Evolutionary conservation across 2,888 invertebrate species (phyloP), one percentile per base, ranked within the genome.

Genomic region (Beris morrisii): DNA sequence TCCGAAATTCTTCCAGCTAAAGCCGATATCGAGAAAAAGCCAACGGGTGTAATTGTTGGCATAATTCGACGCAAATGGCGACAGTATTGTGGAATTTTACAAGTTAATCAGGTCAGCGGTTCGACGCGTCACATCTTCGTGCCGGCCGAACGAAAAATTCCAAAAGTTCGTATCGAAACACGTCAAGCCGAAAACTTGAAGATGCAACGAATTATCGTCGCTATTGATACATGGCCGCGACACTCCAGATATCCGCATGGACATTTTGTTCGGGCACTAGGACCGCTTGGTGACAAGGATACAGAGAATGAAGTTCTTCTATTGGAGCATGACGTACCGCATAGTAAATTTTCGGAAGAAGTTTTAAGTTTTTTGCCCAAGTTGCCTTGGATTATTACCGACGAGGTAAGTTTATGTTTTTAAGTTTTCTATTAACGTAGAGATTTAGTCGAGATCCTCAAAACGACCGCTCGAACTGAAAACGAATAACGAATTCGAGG

Each of bases 251-350:
- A 95, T 81, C 97, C 97, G 1, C 85, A 90, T 79, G 98, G 99
- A 3, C 98, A 99, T 81, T 97, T 97, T 82, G 96, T 99, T 0
- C 84, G 96, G 70, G 91, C 93, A 0, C 83, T 99, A 6, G 99
- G 99, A 13, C 87, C 88, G 58, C 89, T 97, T 68, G 98, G 99
- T 30, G 93, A 97, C 76, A 94, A 94, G 76, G 88, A 90, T 12
- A 96, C 98, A 0, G 99, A 99, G 82, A 99, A 98, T 77, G 97
- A 97, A 81, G 97, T 95, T 7, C 87, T 99, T 48, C 83, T 99
- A 2, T 78, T 98, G 68, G 98, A 99, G 75, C 97, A 99, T 77
- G 98, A 98, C 79, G 92, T 99, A 2, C 98, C 97, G 0, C 97
- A 98, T 77, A 92, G 92, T 71, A 88, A 92, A 71, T 99, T 99